Evolutionary conservation across 2,797 vertebrate species (phyloP).

Genomic region (Galago senegalensis): DNA sequence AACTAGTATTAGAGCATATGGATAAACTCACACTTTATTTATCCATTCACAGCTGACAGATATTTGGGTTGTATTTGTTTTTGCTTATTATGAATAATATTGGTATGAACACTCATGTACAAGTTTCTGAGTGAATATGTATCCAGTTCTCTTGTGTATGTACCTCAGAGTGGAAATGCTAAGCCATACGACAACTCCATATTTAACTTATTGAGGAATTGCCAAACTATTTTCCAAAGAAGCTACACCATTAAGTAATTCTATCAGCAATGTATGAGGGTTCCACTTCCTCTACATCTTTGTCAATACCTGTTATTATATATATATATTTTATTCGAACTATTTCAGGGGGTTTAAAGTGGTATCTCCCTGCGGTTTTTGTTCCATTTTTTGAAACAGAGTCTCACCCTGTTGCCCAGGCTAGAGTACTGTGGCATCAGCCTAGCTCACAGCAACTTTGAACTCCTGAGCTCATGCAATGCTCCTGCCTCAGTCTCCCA

Average conservation of each 20-base stretch:
- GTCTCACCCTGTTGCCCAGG: too few relatives aligned
- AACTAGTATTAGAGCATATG: background rate
- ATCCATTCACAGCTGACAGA: background rate
- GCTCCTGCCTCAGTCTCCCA: too few relatives aligned
- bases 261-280: background rate
- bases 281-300: background rate
- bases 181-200: background rate
- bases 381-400: too few relatives aligned
- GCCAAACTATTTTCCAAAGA: constrained; percentile 1
- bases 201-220: constrained; percentile 43
- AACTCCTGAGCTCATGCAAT: too few relatives aligned
- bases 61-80: background rate
- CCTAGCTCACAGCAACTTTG: too few relatives aligned
- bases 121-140: background rate
- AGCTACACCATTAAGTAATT: background rate
- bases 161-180: background rate
- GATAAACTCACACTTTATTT: background rate
- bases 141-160: background rate
- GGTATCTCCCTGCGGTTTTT: background rate
- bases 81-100: background rate
- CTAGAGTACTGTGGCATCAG: too few relatives aligned
- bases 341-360: background rate
- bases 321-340: background rate
- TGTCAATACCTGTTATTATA: background rate
- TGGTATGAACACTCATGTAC: background rate